These are phyloP conservation scores for Oreonectes daqikongensis DNA, from an alignment of 2,797 vertebrate species.

Conservation along the genomic window DNA sequence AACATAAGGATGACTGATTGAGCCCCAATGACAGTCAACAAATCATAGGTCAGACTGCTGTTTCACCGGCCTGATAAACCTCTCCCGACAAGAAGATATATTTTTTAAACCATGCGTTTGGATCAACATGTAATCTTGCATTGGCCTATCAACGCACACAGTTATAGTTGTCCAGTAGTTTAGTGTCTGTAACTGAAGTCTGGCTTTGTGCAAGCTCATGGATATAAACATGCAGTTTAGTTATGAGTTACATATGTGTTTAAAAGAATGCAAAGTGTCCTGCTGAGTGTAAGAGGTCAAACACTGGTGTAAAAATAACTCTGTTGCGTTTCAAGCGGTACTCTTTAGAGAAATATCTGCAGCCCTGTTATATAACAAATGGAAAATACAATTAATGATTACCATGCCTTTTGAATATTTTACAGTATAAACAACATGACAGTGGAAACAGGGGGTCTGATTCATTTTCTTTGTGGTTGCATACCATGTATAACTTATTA, in stretches of 20 bases:
- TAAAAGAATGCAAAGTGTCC: constrained; percentile 23
- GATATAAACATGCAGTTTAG: constrained; percentile 13
- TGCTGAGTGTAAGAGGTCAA: constrained; percentile 13
- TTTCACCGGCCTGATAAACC: constrained; percentile 1
- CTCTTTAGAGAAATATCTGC: constrained; percentile 5
- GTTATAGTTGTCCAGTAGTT: background rate
- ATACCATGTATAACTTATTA: background rate
- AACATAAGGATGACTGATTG: constrained; percentile 39
- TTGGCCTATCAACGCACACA: background rate
- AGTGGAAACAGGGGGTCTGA: too few relatives aligned
- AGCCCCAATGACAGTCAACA: constrained; percentile 28
- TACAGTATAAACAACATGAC: too few relatives aligned
- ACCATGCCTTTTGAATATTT: background rate
- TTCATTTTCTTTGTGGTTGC: background rate
- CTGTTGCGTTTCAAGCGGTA: constrained; percentile 17
- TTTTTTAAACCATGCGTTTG: background rate
- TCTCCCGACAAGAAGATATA: background rate
- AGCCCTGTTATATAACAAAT: constrained; percentile 1
- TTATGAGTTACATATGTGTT: background rate
- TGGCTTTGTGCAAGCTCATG: background rate
- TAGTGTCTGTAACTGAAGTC: background rate
- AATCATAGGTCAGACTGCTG: background rate
- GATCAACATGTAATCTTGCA: background rate
- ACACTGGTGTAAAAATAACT: constrained; percentile 29
- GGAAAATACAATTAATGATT: background rate